Conservation (phyloP, 2,113 vertebrate genomes). For the Holacanthus passer region DNA sequence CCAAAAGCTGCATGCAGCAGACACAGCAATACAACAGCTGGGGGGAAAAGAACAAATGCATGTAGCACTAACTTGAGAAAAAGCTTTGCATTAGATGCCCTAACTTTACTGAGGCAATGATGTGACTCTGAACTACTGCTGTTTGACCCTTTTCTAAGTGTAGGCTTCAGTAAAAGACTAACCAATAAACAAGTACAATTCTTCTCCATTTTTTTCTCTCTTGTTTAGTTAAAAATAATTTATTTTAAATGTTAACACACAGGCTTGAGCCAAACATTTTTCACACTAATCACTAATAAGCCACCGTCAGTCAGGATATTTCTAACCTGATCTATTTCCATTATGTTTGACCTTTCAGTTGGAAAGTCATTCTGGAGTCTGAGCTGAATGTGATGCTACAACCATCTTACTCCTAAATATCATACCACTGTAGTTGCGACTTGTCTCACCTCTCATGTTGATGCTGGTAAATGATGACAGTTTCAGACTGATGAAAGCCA, state of each 20-base stretch:
- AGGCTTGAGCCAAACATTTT: neutral
- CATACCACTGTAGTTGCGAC: neutral
- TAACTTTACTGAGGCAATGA: neutral
- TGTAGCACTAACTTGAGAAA: neutral
- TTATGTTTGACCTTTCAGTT: too few relatives aligned
- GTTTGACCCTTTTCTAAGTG: neutral
- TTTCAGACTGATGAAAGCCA: conserved; percentile 28
- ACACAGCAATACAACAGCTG: conserved; percentile 63
- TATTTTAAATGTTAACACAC: neutral
- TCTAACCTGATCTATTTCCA: neutral
- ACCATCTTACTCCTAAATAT: neutral
- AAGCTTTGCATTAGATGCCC: neutral
- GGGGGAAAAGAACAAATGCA: neutral
- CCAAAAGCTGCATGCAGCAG: conserved; percentile 51
- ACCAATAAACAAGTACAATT: neutral
- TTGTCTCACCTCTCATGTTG: conserved; percentile 83
- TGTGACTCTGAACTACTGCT: neutral
- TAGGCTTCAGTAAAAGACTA: neutral
- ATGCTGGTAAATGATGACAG: conserved; percentile 29
- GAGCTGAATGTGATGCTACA: neutral
- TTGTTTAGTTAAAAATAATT: neutral
- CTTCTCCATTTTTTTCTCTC: neutral
- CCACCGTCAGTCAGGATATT: neutral
- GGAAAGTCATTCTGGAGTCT: neutral
- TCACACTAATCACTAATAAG: neutral